These are phyloP conservation scores for Drosophila meridiana DNA, from an alignment of 2,888 invertebrate genomes.

Conservation along the genomic window DNA sequence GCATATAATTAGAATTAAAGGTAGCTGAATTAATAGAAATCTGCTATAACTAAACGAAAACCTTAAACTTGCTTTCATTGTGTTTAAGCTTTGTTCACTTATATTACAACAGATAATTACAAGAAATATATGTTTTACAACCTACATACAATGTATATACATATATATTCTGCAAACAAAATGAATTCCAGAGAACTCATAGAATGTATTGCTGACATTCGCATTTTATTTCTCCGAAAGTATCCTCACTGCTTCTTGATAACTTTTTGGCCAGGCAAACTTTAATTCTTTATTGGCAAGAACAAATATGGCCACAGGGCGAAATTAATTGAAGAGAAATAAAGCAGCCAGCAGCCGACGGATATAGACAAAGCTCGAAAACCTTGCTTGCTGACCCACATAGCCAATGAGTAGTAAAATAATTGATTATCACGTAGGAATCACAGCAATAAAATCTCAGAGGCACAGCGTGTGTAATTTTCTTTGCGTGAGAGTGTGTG, in stretches of 20 bases:
- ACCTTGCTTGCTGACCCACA: conserved; percentile 71
- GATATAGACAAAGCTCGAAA: conserved; percentile 22
- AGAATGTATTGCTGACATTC: no score
- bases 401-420: conserved; percentile 77
- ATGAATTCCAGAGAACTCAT: neutral
- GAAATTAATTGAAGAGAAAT: conserved; percentile 62
- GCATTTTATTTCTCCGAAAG: neutral
- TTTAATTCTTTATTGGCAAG: conserved; percentile 16
- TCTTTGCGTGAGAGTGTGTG: neutral
- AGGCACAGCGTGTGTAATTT: conserved; percentile 2
- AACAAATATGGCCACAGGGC: conserved; percentile 21
- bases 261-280: neutral
- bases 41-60: no score
- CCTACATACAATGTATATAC: neutral
- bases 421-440: conserved; percentile 79
- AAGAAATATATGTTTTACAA: neutral
- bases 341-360: conserved; percentile 29
- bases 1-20: neutral
- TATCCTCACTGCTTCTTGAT: neutral
- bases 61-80: no score
- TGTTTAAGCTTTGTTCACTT: no score
- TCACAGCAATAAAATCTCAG: conserved; percentile 61
- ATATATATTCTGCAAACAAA: neutral
- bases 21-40: neutral
- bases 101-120: no score